A percentile compares a stretch with the other conserved stretches of the same genome.
Conservation (phyloP, 2,888 invertebrate genomes). For the Dastarcus helophoroides region DNA sequence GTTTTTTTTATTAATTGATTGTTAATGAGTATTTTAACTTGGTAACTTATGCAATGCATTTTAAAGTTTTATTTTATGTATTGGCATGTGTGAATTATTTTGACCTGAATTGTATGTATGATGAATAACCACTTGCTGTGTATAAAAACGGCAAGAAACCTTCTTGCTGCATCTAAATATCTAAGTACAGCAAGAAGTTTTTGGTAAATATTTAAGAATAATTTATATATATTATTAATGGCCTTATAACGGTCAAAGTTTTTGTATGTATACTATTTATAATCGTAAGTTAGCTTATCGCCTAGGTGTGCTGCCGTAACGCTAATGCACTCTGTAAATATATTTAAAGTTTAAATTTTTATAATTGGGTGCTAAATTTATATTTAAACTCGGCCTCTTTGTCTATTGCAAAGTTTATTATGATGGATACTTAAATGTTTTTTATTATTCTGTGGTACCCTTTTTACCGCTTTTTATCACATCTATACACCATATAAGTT, state of each 20-base stretch:
- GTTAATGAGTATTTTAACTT: no score
- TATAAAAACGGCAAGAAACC: constrained; percentile 19
- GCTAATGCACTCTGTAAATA: constrained; percentile 32
- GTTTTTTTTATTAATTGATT: no score
- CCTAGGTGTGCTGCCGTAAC: constrained; percentile 36
- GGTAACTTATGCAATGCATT: no score
- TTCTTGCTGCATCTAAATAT: constrained; percentile 16
- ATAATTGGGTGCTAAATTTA: constrained; percentile 31
- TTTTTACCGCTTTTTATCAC: constrained; percentile 5
- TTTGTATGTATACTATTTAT: constrained; percentile 1
- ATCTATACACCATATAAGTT: constrained; percentile 7
- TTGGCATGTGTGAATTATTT: no score
- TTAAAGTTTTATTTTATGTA: no score
- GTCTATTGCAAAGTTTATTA: constrained; percentile 11
- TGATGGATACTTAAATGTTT: constrained; percentile 8
- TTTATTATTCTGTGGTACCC: not conserved
- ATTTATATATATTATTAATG: constrained; percentile 17
- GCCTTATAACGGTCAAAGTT: constrained; percentile 9
- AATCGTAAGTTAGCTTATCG: constrained; percentile 24
- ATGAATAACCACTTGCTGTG: constrained; percentile 23
- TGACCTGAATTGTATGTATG: not conserved
- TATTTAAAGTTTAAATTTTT: constrained; percentile 26
- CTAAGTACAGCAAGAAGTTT: constrained; percentile 15
- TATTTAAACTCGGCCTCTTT: constrained; percentile 17
- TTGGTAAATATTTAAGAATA: constrained; percentile 14